Evolutionary conservation across 2,888 invertebrate species (phyloP).

Genomic region (Biston betularia): DNA sequence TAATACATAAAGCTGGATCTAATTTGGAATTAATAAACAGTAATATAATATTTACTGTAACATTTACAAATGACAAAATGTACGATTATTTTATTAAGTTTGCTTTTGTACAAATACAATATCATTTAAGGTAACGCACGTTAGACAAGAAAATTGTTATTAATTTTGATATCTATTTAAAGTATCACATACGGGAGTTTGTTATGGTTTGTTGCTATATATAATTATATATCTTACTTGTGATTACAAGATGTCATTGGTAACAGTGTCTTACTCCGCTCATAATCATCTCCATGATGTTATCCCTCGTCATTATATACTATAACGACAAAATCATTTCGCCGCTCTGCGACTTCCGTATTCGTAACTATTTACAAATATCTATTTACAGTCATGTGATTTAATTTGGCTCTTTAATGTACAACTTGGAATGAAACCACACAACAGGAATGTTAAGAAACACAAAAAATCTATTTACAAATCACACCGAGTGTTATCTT

Average conservation of each 20-base stretch:
- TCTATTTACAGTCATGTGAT: slow-evolving; percentile 81
- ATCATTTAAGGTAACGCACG: slow-evolving; percentile 53
- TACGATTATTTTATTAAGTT: slow-evolving; percentile 31
- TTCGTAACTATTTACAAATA: slow-evolving; percentile 80
- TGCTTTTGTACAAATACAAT: slow-evolving; percentile 52
- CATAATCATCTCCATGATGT: slow-evolving; percentile 64
- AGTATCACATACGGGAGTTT: slow-evolving; percentile 55
- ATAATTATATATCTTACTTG: slow-evolving; percentile 47
- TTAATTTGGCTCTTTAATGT: slow-evolving; percentile 73
- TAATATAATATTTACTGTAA: slow-evolving; percentile 10
- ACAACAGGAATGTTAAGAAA: slow-evolving; percentile 81
- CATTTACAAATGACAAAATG: slow-evolving; percentile 14
- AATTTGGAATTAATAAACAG: slow-evolving; percentile 3
- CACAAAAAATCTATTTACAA: slow-evolving; percentile 73
- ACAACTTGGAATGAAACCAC: slow-evolving; percentile 79
- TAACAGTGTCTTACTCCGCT: slow-evolving; percentile 69
- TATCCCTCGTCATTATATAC: slow-evolving; percentile 57
- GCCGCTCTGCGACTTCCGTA: slow-evolving; percentile 80
- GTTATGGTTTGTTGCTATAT: slow-evolving; percentile 47
- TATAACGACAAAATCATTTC: slow-evolving; percentile 57
- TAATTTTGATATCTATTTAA: slow-evolving; percentile 51
- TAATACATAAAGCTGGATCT: slow-evolving; percentile 21
- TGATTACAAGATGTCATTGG: slow-evolving; percentile 64
- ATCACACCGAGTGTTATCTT: slow-evolving; percentile 50
- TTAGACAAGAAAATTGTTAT: slow-evolving; percentile 38